Evolutionary conservation across 64 coral and sea anemone genomes (phyloP), one percentile per base, ranked within the genome.

Genomic region (Catalaphyllia jardinei): DNA sequence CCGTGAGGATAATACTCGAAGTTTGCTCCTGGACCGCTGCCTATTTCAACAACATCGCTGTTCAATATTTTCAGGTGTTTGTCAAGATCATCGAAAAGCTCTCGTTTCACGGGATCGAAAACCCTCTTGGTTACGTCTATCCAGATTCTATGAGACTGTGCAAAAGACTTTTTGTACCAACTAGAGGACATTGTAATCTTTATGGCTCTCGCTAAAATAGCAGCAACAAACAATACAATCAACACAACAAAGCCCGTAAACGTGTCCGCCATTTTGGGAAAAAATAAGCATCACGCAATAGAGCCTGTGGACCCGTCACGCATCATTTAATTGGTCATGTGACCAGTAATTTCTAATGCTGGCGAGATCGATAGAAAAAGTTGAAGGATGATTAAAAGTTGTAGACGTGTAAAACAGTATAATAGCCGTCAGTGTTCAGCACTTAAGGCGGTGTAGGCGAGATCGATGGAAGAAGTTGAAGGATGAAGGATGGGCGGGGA

Each of bases 11-110:
- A 86, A 69, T 77, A 83, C 29, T 86, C 12, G 28, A 92, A 92
- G 55, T 92, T 92, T 29, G 71, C 33, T 29, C 89, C 89, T 12
- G 89, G 24, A 54, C 89, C 89, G 65, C 67, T 76, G 61, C 89
- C 89, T 10, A 92, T 67, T 51, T 92, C 89, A 60, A 92, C 31
- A 51, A 92, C 69, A 86, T 92, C 89, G 20, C 89, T 81, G 14
- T 24, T 28, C 29, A 86, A n/a, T 12, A 19, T 46, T 35, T 38
- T 52, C 3, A 92, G 60, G 15, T 61, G 62, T 6, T 92, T 59
- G 13, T 15, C 38, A 1, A 92, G 82, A 9, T 86, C 62, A 12
- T 71, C 28, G 50, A 92, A 92, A 28, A 92, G 80, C 29, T 27
- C 52, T 78, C 33, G 59, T 60, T 86, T 86, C 19, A 65, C 10